Conservation (phyloP, 2,113 vertebrate species). For the Siniperca chuatsi region DNA sequence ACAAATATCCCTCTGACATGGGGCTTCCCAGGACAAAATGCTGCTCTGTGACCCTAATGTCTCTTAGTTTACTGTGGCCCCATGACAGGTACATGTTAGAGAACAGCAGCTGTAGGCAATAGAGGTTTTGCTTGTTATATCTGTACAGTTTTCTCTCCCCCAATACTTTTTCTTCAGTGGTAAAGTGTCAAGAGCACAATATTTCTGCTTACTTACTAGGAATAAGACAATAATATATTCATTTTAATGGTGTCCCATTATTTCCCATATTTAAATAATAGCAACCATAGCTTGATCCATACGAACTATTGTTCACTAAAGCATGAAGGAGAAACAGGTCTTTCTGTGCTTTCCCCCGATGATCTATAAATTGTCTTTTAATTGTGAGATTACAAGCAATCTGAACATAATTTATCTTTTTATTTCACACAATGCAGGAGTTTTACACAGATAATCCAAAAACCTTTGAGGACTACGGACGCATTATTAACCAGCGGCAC, state of each 20-base stretch:
- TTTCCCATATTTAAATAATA: background rate
- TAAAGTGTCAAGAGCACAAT: background rate
- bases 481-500: slow-evolving; percentile 89
- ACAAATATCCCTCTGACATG: background rate
- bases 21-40: background rate
- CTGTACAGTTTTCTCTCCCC: background rate
- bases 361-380: background rate
- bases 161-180: background rate
- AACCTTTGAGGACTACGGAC: slow-evolving; percentile 88
- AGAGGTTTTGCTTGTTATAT: background rate
- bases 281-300: background rate
- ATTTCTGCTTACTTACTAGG: background rate
- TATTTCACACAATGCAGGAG: slow-evolving; percentile 80
- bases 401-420: background rate
- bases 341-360: background rate
- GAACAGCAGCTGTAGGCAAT: background rate
- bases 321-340: background rate
- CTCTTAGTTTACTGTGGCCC: background rate
- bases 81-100: background rate
- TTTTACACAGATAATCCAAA: slow-evolving; percentile 92
- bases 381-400: background rate
- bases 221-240: background rate
- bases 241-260: background rate
- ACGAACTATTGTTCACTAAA: background rate
- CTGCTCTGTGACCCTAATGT: background rate